These are phyloP conservation scores for Sussaba pulchella DNA, from an alignment of 2,888 invertebrate species.

Conservation along the genomic window DNA sequence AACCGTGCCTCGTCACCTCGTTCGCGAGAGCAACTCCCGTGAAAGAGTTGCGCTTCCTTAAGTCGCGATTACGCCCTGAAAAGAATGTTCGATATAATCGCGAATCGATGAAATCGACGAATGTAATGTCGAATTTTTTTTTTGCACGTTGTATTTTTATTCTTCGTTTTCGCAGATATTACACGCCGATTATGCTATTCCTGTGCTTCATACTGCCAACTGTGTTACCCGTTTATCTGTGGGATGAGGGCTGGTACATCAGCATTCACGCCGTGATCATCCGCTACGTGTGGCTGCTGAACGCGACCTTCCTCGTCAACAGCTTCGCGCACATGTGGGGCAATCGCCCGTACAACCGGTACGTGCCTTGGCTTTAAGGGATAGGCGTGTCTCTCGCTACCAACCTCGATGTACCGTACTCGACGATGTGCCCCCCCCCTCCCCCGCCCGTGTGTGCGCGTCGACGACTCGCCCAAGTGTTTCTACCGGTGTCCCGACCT, in stretches of 20 bases:
- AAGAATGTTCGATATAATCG: no score
- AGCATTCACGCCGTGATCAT: constrained; percentile 80
- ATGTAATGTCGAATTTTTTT: neutral
- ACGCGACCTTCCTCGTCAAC: constrained; percentile 88
- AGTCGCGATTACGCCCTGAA: no score
- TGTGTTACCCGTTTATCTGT: constrained; percentile 86
- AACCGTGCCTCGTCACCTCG: neutral
- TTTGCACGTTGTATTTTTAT: neutral
- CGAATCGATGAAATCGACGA: no score
- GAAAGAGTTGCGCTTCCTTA: neutral
- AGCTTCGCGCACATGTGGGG: constrained; percentile 87
- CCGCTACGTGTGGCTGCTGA: constrained; percentile 86
- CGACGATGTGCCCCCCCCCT: neutral
- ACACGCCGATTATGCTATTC: constrained; percentile 85
- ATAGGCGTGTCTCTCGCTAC: constrained; percentile 28
- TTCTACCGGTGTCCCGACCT: constrained; percentile 30
- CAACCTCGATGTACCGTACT: constrained; percentile 7
- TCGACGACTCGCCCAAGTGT: constrained; percentile 26
- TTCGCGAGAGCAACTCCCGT: neutral
- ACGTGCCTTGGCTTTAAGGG: constrained; percentile 65
- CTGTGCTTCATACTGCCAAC: constrained; percentile 86
- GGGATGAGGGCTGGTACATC: constrained; percentile 85
- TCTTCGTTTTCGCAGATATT: constrained; percentile 83
- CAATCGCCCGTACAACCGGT: constrained; percentile 84
- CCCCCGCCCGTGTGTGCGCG: constrained; percentile 37